These are phyloP conservation scores for Eupithecia exiguata DNA, from an alignment of 2,888 invertebrate genomes.

Conservation along the genomic window DNA sequence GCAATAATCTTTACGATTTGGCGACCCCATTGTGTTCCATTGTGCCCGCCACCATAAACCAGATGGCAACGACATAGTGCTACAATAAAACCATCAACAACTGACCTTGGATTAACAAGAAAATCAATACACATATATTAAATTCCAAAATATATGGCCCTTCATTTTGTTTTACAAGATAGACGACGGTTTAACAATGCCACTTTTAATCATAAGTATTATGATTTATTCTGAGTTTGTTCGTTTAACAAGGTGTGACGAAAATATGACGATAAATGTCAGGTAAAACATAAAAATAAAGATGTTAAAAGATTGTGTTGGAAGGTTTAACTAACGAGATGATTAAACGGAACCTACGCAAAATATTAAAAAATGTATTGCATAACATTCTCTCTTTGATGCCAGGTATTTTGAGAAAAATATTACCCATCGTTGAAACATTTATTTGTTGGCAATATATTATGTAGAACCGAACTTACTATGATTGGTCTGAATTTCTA, in stretches of 20 bases:
- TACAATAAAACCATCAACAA: slow-evolving; percentile 38
- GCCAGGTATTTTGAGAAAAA: background rate
- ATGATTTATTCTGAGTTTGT: slow-evolving; percentile 26
- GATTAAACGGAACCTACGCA: slow-evolving; percentile 26
- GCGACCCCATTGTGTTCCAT: slow-evolving; percentile 56
- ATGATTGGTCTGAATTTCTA: background rate
- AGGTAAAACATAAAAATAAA: slow-evolving; percentile 25
- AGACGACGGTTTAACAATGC: slow-evolving; percentile 24
- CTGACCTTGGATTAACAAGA: slow-evolving; percentile 27
- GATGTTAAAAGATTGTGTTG: slow-evolving; percentile 16
- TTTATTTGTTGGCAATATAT: background rate
- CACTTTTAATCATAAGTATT: slow-evolving; percentile 4
- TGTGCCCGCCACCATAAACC: slow-evolving; percentile 45
- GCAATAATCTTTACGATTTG: slow-evolving; percentile 67
- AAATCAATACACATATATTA: slow-evolving; percentile 24
- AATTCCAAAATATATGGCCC: slow-evolving; percentile 21
- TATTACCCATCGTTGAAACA: background rate
- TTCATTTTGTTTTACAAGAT: slow-evolving; percentile 23
- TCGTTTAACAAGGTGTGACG: slow-evolving; percentile 15
- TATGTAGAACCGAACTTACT: background rate
- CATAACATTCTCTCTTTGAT: background rate
- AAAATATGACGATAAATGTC: slow-evolving; percentile 29
- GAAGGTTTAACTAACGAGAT: slow-evolving; percentile 23
- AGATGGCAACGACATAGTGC: slow-evolving; percentile 37
- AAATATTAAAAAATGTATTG: slow-evolving; percentile 22